Percentiles rank a stretch among this genome's conserved stretches.
Evolutionary conservation across 2,888 invertebrate genomes (phyloP).

Genomic region (Clitarchus hookeri): DNA sequence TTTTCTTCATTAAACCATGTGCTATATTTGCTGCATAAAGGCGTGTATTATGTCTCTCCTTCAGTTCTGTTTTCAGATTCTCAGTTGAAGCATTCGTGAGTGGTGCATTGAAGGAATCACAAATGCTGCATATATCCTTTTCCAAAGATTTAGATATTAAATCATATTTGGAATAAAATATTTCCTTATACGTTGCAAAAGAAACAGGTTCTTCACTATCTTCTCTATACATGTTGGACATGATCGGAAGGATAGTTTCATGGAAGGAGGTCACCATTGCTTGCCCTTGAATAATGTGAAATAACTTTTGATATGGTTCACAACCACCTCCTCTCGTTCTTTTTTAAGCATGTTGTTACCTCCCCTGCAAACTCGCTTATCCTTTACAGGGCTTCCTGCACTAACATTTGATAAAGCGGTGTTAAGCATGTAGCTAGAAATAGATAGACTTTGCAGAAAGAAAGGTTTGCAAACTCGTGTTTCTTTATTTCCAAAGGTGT

Average conservation of each 20-base stretch:
- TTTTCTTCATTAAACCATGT: background rate
- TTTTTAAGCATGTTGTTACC: background rate
- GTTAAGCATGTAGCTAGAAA: background rate
- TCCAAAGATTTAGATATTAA: background rate
- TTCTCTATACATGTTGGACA: background rate
- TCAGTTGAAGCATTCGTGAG: background rate
- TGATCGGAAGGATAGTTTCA: background rate
- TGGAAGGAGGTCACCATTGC: background rate
- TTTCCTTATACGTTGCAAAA: background rate
- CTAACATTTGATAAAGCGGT: background rate
- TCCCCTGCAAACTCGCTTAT: background rate
- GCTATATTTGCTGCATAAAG: background rate
- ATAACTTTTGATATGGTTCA: background rate
- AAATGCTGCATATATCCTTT: background rate
- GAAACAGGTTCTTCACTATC: background rate
- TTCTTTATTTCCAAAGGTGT: background rate
- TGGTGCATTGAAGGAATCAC: background rate
- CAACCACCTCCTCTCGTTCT: background rate
- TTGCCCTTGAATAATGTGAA: background rate
- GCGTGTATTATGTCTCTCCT: background rate
- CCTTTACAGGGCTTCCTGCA: background rate
- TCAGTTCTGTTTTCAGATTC: background rate
- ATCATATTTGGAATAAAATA: background rate
- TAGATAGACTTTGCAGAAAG: background rate
- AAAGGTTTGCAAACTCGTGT: background rate